These are phyloP conservation scores for Tragulus kanchil DNA, from an alignment of 2,113 vertebrate species.

Conservation along the genomic window DNA sequence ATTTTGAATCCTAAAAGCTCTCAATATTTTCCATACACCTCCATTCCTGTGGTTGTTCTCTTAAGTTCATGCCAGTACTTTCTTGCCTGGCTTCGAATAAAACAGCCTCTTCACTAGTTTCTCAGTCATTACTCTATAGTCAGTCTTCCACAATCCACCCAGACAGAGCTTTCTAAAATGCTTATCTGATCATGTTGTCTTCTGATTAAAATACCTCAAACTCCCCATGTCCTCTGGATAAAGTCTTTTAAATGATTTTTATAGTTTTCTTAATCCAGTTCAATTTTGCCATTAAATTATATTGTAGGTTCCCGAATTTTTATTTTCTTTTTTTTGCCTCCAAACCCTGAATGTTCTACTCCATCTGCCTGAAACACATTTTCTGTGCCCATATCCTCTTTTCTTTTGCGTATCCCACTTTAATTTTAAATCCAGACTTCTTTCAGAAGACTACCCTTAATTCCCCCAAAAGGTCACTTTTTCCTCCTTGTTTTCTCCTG, in stretches of 20 bases:
- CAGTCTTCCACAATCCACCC: neutral
- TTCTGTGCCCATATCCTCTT: neutral
- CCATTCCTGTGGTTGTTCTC: neutral
- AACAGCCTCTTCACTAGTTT: neutral
- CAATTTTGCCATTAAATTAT: slow-evolving; percentile 4
- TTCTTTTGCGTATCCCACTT: neutral
- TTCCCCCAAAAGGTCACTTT: neutral
- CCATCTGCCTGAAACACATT: neutral
- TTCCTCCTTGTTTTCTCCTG: neutral
- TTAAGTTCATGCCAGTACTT: neutral
- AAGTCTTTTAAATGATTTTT: slow-evolving; percentile 28
- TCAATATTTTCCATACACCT: neutral
- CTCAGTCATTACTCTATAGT: neutral
- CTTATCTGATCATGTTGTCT: neutral
- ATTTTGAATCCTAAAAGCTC: neutral
- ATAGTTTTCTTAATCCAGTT: slow-evolving; percentile 6
- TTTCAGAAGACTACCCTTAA: neutral
- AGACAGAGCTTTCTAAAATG: neutral
- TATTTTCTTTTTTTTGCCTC: neutral
- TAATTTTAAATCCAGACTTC: slow-evolving; percentile 16
- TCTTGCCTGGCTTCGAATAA: neutral
- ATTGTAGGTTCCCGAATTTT: neutral
- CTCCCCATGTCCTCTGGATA: neutral
- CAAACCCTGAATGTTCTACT: neutral
- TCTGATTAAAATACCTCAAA: neutral